These are phyloP conservation scores for Carlito syrichta DNA, from an alignment of 2,113 vertebrate genomes.

Conservation along the genomic window DNA sequence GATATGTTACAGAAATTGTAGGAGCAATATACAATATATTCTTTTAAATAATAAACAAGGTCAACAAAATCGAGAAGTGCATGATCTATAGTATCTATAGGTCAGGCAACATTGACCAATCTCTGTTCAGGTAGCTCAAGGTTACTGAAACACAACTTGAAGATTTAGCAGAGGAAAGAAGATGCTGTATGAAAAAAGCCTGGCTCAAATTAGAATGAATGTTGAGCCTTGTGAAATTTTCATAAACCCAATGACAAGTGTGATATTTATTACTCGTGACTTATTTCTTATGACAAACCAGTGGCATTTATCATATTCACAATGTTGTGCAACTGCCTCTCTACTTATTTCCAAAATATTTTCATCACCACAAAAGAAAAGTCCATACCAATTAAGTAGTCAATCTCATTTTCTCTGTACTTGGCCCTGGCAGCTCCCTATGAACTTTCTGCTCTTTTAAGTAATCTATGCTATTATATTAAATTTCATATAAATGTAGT, in stretches of 20 bases:
- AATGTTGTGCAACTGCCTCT: neutral
- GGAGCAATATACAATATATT: neutral
- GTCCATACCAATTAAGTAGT: neutral
- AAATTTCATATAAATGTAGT: neutral
- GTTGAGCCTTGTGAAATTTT: neutral
- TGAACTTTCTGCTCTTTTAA: neutral
- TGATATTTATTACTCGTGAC: neutral
- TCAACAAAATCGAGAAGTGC: neutral
- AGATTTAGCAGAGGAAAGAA: neutral
- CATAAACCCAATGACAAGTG: neutral
- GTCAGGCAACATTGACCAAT: neutral
- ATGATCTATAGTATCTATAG: neutral
- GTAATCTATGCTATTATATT: neutral
- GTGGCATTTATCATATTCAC: neutral
- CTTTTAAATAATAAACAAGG: neutral
- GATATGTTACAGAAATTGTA: neutral
- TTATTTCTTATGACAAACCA: neutral
- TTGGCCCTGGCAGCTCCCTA: neutral
- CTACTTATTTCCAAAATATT: neutral
- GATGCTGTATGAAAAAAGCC: neutral
- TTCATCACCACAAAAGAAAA: neutral
- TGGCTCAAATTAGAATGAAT: neutral
- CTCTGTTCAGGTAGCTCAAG: neutral
- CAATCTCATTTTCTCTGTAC: neutral
- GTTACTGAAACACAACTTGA: neutral